Base-by-base conservation (phyloP, 2,888 invertebrate species). In the Cataglyphis livida region DNA sequence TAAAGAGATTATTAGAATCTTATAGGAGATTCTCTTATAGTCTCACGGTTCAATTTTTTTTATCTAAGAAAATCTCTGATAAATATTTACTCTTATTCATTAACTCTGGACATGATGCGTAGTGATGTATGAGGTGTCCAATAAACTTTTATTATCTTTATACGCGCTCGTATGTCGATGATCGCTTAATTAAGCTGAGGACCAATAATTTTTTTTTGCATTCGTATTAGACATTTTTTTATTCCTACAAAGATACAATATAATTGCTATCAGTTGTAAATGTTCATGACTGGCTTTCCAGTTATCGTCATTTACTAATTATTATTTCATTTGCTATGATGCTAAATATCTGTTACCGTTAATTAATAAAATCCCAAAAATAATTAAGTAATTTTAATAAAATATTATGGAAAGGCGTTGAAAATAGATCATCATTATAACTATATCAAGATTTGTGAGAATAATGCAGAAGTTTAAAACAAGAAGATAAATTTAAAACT, bases 51-150 rank as follows among this genome's bases (percentile, higher is more conserved):
- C 59, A 44, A 35, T 70, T 70, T 35, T n/a, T 44, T 32, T 12
- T 18, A 32, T 44, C 21, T 21, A 32, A 3, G 35, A 41, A 12
- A 28, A 21, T 21, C 41, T 66, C 73, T 76, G 90, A 90, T 92
- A 93, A 94, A 94, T 93, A 93, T 94, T 94, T 92, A 88, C 89
- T 83, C 73, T 74, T 87, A 91, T 92, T 93, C 88, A 92, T 93
- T 92, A 91, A 91, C 89, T 85, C 87, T 75, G 84, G 70, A 82
- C 75, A 75, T 76, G 86, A 32, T 79, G 44, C 79, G 75, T 79
- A 64, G 83, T 62, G 74, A 79, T 44, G n/a, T 51, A 51, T 78
- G 82, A 70, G 78, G 75, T 81, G 81, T 84, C 86, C 88, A 91
- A 90, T 92, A 89, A 92, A 90, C 90, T 89, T 92, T 93, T 92